Evolutionary conservation across 2,888 invertebrate species (phyloP).

Genomic region (Anoncus sp.): DNA sequence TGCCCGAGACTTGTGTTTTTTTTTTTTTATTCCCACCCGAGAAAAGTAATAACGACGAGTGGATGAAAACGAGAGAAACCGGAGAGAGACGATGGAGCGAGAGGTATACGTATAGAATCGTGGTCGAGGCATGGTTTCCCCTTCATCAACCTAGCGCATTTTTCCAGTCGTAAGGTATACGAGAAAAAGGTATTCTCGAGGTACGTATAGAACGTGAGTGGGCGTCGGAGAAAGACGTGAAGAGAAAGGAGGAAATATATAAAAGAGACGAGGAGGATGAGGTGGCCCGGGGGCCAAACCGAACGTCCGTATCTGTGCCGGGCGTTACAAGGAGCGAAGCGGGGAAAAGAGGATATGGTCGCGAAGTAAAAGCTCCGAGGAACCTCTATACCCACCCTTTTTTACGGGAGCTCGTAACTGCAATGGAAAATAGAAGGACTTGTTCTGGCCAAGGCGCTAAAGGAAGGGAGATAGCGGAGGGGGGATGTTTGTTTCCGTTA

Average conservation of each 20-base stretch:
- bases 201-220: conserved; percentile 24
- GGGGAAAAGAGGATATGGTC: conserved; percentile 17
- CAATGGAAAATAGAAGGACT: conserved; percentile 37
- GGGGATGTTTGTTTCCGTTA: conserved; percentile 9
- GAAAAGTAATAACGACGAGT: conserved; percentile 68
- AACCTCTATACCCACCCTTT: conserved; percentile 14
- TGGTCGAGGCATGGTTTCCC: conserved; percentile 5
- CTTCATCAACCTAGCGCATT: conserved; percentile 24
- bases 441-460: conserved; percentile 31
- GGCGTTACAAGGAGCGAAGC: conserved; percentile 1
- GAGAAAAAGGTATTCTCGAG: conserved; percentile 25
- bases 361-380: conserved; percentile 24
- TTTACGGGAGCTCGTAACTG: conserved; percentile 22
- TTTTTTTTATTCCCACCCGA: no score
- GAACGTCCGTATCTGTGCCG: conserved; percentile 45
- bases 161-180: not conserved
- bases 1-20: no score
- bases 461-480: conserved; percentile 33
- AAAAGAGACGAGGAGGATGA: conserved; percentile 34
- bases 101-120: conserved; percentile 1
- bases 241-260: conserved; percentile 26
- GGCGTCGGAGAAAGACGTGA: conserved; percentile 37
- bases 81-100: conserved; percentile 24
- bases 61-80: conserved; percentile 55
- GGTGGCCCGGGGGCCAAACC: conserved; percentile 56